phyloP scores from a whole-genome alignment of 1,140 invertebrate species.

The Ericerus pela region DNA sequence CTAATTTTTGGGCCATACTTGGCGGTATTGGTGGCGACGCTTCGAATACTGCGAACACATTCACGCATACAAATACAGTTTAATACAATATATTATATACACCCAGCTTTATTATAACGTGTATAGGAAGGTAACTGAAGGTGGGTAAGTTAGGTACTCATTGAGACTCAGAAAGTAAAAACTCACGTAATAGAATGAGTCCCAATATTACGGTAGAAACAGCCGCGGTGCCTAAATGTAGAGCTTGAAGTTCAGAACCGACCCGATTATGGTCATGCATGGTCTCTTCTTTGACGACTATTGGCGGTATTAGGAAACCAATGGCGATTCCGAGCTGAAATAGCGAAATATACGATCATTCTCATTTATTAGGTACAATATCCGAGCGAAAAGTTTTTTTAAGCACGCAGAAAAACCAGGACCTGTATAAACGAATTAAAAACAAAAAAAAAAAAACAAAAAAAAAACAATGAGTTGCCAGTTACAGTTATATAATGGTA shows the following conservation, averaged over 20 bases:
- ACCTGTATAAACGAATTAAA: too few species aligned
- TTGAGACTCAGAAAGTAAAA: background rate
- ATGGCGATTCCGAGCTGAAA: constrained; percentile 43
- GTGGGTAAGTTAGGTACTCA: background rate
- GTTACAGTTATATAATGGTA: too few species aligned
- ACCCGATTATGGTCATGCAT: constrained; percentile 26
- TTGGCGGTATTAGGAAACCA: constrained; percentile 44
- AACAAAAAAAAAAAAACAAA: background rate
- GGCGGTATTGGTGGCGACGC: constrained; percentile 59
- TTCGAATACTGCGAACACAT: constrained; percentile 52
- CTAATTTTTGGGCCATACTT: constrained; percentile 51
- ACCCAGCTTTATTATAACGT: background rate
- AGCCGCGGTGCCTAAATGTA: constrained; percentile 65
- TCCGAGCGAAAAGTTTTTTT: too few species aligned
- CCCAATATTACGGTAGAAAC: constrained; percentile 58
- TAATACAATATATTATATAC: background rate
- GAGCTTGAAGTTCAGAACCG: constrained; percentile 47
- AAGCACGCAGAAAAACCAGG: too few species aligned
- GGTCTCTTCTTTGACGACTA: constrained; percentile 32
- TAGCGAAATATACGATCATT: background rate
- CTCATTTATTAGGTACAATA: too few species aligned
- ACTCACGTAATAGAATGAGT: constrained; percentile 65
- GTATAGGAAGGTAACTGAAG: background rate
- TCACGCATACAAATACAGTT: background rate
- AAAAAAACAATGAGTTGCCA: background rate